Base-by-base conservation (phyloP, 2,113 vertebrate genomes). In the Setophaga coronata region DNA sequence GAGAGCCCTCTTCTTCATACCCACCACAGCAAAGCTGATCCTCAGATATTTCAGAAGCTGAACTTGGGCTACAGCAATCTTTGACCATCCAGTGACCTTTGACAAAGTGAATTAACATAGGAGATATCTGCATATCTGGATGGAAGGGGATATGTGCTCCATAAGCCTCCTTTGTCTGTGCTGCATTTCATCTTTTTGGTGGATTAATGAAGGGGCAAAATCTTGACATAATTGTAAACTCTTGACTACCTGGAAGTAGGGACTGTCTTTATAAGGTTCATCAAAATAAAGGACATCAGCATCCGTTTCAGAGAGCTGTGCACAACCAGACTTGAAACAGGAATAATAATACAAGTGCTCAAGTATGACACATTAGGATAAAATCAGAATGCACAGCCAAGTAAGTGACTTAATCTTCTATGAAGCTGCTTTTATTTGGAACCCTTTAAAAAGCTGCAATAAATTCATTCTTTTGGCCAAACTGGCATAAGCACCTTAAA, bases 371-470 rank as follows among this genome's bases (percentile, higher is more conserved):
- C 36, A 25, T 67, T 48, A 62, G 40, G 36, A 72, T 87, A 60
- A 50, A 71, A 79, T 60, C 45, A 84, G 28, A 25, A 64, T 26
- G n/a, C 54, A 87, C 14, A 57, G 78, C 62, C 53, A 85, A 90
- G 28, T 56, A 64, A 82, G 16, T 76, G 19, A 79, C 50, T 82
- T 84, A 64, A 82, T 69, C 82, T 82, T 73, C 57, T 70, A 45
- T 47, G 38, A 82, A 79, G 26, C 47, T 62, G 58, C 14, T 85
- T 93, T 82, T 82, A 47, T 70, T 45, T n/a, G 57, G 14, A 96
- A 9, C 19, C 28, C n/a, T 72, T 82, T 31, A 61, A 79, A 94
- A 67, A 91, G 25, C 28, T 82, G n/a, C 50, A 77, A 40, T 74
- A 66, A 77, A 81, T 48, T 38, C 1, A 70, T 81, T 86, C 5